These are phyloP conservation scores for Nanorana parkeri DNA, from an alignment of 2,113 vertebrate genomes.

Conservation along the genomic window DNA sequence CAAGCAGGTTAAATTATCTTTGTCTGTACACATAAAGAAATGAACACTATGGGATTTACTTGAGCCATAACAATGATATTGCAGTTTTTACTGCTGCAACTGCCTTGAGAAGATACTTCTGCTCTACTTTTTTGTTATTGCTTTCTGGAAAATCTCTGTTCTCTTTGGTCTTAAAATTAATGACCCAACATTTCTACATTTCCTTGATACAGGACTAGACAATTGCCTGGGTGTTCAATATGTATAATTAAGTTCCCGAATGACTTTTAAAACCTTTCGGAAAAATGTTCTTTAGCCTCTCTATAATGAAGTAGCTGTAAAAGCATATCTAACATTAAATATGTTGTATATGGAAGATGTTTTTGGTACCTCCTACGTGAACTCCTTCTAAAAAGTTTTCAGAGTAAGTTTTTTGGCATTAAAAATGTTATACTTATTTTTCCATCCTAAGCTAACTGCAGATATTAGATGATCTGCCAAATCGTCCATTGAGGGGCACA, in stretches of 20 bases:
- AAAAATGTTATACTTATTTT: too few relatives aligned
- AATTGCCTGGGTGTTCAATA: constrained; percentile 12
- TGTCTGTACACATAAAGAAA: too few relatives aligned
- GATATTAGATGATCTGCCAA: too few relatives aligned
- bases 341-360: too few relatives aligned
- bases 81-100: neutral
- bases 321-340: neutral
- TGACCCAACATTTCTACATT: constrained; percentile 9
- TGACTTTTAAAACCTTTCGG: neutral
- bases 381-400: too few relatives aligned
- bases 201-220: constrained; percentile 25
- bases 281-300: constrained; percentile 9
- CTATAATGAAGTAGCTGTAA: neutral
- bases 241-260: constrained; percentile 25
- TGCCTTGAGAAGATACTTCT: neutral
- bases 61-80: neutral
- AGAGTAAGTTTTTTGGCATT: too few relatives aligned
- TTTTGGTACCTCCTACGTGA: too few relatives aligned
- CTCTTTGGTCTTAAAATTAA: constrained; percentile 30
- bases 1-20: too few relatives aligned
- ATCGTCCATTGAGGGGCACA: too few relatives aligned
- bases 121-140: constrained; percentile 14
- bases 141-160: constrained; percentile 15
- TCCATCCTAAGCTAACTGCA: too few relatives aligned
- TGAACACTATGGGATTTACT: too few relatives aligned